Base-by-base conservation (phyloP, 2,113 vertebrate species). In the Tapirus terrestris region DNA sequence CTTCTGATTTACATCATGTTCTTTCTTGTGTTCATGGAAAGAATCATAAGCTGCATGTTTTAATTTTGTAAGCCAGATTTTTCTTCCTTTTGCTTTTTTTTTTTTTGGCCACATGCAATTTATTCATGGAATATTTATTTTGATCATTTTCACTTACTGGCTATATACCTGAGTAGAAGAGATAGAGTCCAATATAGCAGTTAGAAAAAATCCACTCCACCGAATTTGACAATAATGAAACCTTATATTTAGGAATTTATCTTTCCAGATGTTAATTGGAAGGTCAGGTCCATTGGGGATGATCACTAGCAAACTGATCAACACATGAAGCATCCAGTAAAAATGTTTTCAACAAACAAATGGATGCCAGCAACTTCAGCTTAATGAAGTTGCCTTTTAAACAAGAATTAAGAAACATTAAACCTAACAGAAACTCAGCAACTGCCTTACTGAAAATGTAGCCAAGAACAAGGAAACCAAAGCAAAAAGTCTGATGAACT, bases 261-360 rank as follows among this genome's bases (percentile, higher is more conserved):
- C 12, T 65, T 82, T 75, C 70, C 18, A 63, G 77, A 58, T 65
- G 82, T 83, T 79, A 81, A 68, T 85, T 93, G 70, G 45, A 72
- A 94, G 67, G 60, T 73, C 53, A 58, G 27, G 18, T 56, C 8
- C 70, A 70, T 18, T 3, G 16, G 70, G 65, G 36, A 31, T 70
- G 25, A 91, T 65, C n/a, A 75, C 23, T 3, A 70, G 31, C 3
- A n/a, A 96, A 80, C 5, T 87, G 53, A 96, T 73, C 14, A 89
- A 92, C 58, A 89, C 14, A 68, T 27, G 39, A 61, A 88, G 23
- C 43, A 72, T 12, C 31, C 36, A 45, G 65, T 36, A 91, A 56
- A 80, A 88, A 89, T 48, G 60, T 31, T 51, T 80, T 88, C 87
- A 84, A 95, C 83, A 68, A 91, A 86, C 20, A 83, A 89, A 94